Percentiles rank a stretch among this genome's conserved stretches.
phyloP scores from a whole-genome alignment of 2,888 invertebrate genomes.

The Iphiclides podalirius region DNA sequence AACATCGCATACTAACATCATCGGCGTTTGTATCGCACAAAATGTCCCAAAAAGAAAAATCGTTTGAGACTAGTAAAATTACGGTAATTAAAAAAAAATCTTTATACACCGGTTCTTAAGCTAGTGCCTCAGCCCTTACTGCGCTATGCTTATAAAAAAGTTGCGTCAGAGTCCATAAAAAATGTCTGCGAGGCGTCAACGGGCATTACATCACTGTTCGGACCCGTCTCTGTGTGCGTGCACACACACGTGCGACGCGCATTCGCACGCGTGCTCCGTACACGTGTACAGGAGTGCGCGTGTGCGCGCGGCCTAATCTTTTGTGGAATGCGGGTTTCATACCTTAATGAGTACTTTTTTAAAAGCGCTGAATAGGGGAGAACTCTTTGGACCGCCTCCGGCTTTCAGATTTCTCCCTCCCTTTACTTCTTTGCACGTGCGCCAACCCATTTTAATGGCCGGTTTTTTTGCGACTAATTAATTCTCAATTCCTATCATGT shows the following conservation, averaged over 20 bases:
- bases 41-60: no score
- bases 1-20: no score
- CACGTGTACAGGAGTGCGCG: slow-evolving; percentile 31
- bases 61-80: no score
- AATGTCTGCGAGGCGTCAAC: slow-evolving; percentile 77
- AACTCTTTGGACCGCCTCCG: slow-evolving; percentile 47
- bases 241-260: slow-evolving; percentile 35
- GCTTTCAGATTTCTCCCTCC: slow-evolving; percentile 44
- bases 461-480: slow-evolving; percentile 10
- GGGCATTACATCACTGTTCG: slow-evolving; percentile 66
- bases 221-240: slow-evolving; percentile 37
- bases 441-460: slow-evolving; percentile 19
- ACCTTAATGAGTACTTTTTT: slow-evolving; percentile 71
- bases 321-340: slow-evolving; percentile 75
- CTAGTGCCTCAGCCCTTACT: slow-evolving; percentile 50
- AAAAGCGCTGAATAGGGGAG: slow-evolving; percentile 69
- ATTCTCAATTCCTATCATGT: slow-evolving; percentile 1
- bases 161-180: slow-evolving; percentile 78
- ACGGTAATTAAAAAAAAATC: background rate
- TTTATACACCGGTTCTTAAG: slow-evolving; percentile 25
- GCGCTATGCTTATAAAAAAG: slow-evolving; percentile 66
- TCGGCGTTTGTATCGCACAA: no score
- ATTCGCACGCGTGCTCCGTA: slow-evolving; percentile 35
- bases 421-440: slow-evolving; percentile 14
- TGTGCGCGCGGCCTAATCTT: slow-evolving; percentile 67